Evolutionary conservation across 2,113 vertebrate genomes (phyloP).

Genomic region (Haplochromis vanheusdeni): DNA sequence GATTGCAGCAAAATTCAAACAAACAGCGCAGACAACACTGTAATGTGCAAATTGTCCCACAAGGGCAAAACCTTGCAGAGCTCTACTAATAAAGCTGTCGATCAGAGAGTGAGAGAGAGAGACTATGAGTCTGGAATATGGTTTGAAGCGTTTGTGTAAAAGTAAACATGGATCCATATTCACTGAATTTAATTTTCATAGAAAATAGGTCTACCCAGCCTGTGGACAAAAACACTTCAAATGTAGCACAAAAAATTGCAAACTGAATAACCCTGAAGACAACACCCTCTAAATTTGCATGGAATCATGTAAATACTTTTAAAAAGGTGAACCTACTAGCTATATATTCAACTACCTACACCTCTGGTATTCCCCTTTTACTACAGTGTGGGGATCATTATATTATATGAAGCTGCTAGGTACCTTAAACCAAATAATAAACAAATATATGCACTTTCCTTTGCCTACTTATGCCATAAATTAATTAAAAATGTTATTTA

Average conservation of each 20-base stretch:
- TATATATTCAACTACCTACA: background rate
- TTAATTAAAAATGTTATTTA: background rate
- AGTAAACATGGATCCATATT: background rate
- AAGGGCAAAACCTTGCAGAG: background rate
- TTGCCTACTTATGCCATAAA: background rate
- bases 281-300: background rate
- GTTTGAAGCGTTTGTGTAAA: background rate
- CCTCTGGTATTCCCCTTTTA: background rate
- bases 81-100: background rate
- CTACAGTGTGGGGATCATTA: background rate
- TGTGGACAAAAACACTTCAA: background rate
- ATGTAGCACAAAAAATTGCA: background rate
- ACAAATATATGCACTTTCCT: background rate
- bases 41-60: background rate
- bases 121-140: background rate
- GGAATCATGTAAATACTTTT: background rate
- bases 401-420: background rate
- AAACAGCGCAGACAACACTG: background rate
- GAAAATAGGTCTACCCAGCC: background rate
- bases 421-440: background rate
- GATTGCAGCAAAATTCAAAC: background rate
- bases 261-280: background rate
- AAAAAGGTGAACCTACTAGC: background rate
- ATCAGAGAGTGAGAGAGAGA: background rate
- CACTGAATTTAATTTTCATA: background rate